Evolutionary conservation across 2,797 vertebrate genomes (phyloP), one percentile per base, ranked within the genome.

Genomic region (Oophaga sylvatica): DNA sequence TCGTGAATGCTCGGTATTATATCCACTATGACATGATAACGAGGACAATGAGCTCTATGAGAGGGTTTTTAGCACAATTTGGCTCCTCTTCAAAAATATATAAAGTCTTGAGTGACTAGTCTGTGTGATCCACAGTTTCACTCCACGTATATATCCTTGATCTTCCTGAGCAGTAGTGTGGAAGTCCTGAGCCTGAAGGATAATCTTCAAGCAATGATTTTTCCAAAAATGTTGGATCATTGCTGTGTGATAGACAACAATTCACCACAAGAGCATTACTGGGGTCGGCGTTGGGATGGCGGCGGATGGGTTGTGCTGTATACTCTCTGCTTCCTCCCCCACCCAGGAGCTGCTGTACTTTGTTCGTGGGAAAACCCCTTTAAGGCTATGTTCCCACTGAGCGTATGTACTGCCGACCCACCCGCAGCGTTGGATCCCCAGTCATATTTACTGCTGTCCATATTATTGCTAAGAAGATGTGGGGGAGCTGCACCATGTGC

Each of bases 1-100:
- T 41, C 57, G 57, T 62, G 70, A 84, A 75, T 41, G 70, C 82
- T 19, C 22, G 26, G 82, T 75, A 62, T 84, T 84, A 19, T 84
- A 16, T 62, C 56, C 59, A 16, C 19, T 60, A 13, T 41, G 12
- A 75, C 70, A 62, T 84, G 22, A 73, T 73, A 82, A 60, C 29
- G 3, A 13, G 31, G 31, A 73, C 53, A 84, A 75, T 84, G 20
- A 83, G 48, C 68, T n/a, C 81, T 35, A 31, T 73, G 53, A 60
- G 82, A 60, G 57, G 59, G 6, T 83, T 41, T 13, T 19, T 75
- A 13, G 16, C 57, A 84, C 57, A 45, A 41, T 57, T 67, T 41
- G 67, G 48, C 81, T 83, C 81, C 20, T 15, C 65, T 20, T 45
- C 22, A 65, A 56, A 29, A 53, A 56, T 81, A 63, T 31, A 75